These are phyloP conservation scores for Tuberolachnus salignus DNA, from an alignment of 2,888 invertebrate genomes.

Conservation along the genomic window DNA sequence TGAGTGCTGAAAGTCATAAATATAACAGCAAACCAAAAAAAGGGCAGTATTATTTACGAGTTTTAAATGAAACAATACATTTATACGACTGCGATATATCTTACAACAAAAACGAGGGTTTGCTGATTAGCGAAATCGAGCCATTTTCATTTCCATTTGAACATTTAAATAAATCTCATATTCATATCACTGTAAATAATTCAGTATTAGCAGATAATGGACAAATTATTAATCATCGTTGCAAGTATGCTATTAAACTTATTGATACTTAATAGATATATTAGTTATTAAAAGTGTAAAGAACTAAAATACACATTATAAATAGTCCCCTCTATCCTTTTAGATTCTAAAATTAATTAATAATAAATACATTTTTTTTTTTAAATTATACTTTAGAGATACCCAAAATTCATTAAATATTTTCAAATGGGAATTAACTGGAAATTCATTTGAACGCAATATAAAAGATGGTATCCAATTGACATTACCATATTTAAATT, in stretches of 20 bases:
- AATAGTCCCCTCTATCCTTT: neutral
- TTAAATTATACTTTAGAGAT: conserved; percentile 68
- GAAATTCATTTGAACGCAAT: conserved; percentile 85
- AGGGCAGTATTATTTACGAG: conserved; percentile 76
- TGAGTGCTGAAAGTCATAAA: conserved; percentile 45
- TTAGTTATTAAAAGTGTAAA: neutral
- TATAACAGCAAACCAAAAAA: conserved; percentile 51
- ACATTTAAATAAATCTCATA: conserved; percentile 85
- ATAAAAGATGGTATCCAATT: conserved; percentile 85
- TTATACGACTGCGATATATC: conserved; percentile 81
- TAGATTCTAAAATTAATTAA: no score
- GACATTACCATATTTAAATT: conserved; percentile 91
- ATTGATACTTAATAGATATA: neutral
- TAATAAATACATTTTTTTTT: neutral
- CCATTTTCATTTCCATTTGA: conserved; percentile 87
- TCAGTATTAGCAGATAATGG: conserved; percentile 86
- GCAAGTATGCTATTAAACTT: conserved; percentile 63
- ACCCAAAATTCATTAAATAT: conserved; percentile 94
- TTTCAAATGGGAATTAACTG: conserved; percentile 91
- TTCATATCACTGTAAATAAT: conserved; percentile 86
- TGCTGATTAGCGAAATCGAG: conserved; percentile 81
- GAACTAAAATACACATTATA: neutral
- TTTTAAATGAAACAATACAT: conserved; percentile 85
- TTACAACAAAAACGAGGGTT: conserved; percentile 79
- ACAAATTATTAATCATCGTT: conserved; percentile 84